phyloP scores from a whole-genome alignment of 64 coral and sea anemone species.

The Stichodactyla helianthus region DNA sequence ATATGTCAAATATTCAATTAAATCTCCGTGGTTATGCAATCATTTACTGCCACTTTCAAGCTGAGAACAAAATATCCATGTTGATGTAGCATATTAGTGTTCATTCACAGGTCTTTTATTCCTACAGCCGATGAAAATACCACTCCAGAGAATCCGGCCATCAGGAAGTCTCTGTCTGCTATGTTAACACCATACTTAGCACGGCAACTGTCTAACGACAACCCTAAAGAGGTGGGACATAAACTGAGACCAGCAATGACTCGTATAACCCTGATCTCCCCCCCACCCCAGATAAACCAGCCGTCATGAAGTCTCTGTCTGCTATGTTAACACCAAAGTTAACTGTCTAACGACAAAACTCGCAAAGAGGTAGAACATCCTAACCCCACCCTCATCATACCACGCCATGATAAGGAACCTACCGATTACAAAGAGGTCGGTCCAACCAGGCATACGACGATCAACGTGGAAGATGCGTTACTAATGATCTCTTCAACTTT shows the following conservation, averaged over 20 bases:
- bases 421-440: no score
- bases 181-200: constrained; percentile 93
- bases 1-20: background rate
- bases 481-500: background rate
- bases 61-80: background rate
- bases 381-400: no score
- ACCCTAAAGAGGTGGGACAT: constrained; percentile 65
- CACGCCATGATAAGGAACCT: no score
- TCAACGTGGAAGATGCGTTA: no score
- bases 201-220: constrained; percentile 78
- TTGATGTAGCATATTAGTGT: background rate
- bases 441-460: no score
- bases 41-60: background rate
- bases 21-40: background rate
- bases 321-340: constrained; percentile 89
- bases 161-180: constrained; percentile 83
- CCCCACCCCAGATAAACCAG: constrained; percentile 89
- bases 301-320: constrained; percentile 82
- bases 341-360: constrained; percentile 74
- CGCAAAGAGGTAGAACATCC: constrained; percentile 44
- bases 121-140: constrained; percentile 71
- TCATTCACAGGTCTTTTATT: background rate
- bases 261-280: no score
- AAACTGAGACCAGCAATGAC: no score
- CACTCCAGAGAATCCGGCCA: constrained; percentile 96